phyloP scores from a whole-genome alignment of 2,797 vertebrate genomes.

The Gouania willdenowi region DNA sequence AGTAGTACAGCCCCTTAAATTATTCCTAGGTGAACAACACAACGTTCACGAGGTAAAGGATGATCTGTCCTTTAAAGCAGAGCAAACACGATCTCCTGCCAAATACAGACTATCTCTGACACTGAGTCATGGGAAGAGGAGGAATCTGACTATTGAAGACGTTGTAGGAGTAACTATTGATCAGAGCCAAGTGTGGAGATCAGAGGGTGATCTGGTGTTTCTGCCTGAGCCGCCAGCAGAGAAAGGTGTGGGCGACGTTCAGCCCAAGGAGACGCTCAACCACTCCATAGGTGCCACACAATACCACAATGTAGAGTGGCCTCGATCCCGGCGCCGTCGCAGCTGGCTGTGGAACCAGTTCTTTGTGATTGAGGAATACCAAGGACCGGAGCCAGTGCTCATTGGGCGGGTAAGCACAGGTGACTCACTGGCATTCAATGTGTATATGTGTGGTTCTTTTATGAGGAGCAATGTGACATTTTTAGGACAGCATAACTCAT shows the following conservation, averaged over 20 bases:
- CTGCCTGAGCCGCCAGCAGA: conserved; percentile 21
- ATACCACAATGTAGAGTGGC: too few relatives aligned
- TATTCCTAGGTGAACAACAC: conserved; percentile 11
- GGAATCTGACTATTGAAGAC: conserved; percentile 28
- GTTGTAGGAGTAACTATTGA: conserved; percentile 36
- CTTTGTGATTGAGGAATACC: conserved; percentile 92
- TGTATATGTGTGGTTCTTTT: not conserved
- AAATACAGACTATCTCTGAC: conserved; percentile 7
- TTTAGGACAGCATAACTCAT: not conserved
- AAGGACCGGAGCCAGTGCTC: conserved; percentile 87
- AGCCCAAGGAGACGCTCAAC: conserved; percentile 23
- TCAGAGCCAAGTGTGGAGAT: conserved; percentile 13
- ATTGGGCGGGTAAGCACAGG: conserved; percentile 85
- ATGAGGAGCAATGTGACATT: too few relatives aligned
- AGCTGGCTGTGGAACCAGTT: conserved; percentile 98
- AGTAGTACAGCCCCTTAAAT: conserved; percentile 13
- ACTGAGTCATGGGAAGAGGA: conserved; percentile 12
- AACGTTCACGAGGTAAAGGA: conserved; percentile 11
- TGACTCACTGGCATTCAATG: conserved; percentile 1
- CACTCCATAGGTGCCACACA: conserved; percentile 35
- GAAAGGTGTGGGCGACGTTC: conserved; percentile 27
- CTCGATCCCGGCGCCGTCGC: conserved; percentile 73
- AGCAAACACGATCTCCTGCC: conserved; percentile 14
- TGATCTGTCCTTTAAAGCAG: too few relatives aligned
- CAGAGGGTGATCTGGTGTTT: conserved; percentile 15